A percentile compares a stretch with the other conserved stretches of the same genome.
These are phyloP conservation scores for Trididemnum clinides DNA, from an alignment of 23 tunicate genomes.

Conservation along the genomic window DNA sequence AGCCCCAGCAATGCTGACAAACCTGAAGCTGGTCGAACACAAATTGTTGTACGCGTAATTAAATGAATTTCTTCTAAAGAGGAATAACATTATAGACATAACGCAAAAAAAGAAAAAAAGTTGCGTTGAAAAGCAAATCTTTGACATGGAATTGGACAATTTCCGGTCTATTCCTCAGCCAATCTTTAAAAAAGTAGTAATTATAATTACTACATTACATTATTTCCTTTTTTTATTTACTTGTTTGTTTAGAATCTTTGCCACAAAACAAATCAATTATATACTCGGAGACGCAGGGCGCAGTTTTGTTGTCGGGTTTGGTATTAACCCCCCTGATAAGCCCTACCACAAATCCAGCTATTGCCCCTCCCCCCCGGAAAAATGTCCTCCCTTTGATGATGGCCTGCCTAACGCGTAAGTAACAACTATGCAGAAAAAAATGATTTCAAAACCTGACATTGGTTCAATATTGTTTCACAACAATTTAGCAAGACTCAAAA, in stretches of 20 bases:
- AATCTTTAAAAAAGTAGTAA: no score
- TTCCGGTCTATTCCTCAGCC: no score
- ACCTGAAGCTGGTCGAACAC: no score
- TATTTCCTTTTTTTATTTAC: neutral
- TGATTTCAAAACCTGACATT: neutral
- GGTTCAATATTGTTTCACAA: neutral
- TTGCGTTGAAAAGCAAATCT: no score
- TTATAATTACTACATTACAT: no score
- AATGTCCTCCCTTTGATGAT: conserved; percentile 52
- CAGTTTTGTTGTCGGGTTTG: conserved; percentile 86
- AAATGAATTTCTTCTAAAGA: no score
- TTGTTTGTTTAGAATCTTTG: conserved; percentile 54
- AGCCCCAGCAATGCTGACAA: no score
- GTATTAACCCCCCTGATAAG: conserved; percentile 57
- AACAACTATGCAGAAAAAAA: neutral
- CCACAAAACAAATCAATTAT: conserved; percentile 67
- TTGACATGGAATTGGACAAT: no score
- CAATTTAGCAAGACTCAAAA: no score
- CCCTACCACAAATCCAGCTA: conserved; percentile 78
- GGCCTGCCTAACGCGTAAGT: conserved; percentile 74
- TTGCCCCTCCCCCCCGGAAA: conserved; percentile 65
- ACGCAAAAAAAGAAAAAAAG: no score
- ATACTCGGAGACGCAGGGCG: conserved; percentile 79
- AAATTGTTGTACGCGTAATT: no score
- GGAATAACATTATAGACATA: no score